A percentile compares a stretch with the other conserved stretches of the same genome.
phyloP scores from a whole-genome alignment of 2,113 vertebrate species.

The Lycaon pictus region DNA sequence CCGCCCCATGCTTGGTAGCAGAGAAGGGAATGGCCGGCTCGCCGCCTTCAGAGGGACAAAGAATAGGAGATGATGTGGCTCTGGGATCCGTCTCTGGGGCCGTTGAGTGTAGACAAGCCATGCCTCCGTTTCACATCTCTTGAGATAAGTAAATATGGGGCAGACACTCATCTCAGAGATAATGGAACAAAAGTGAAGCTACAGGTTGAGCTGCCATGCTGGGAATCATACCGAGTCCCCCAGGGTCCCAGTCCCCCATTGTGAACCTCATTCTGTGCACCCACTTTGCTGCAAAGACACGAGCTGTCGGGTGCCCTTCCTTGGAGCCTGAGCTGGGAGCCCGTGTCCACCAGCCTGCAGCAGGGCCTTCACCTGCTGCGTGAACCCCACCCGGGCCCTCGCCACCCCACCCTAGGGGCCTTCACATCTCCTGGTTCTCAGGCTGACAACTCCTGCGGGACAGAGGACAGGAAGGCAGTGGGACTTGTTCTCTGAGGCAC shows the following conservation, averaged over 20 bases:
- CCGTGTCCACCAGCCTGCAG: background rate
- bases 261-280: accelerated
- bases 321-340: background rate
- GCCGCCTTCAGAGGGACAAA: background rate
- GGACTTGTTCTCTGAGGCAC: background rate
- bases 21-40: too few species aligned
- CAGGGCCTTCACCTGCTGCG: background rate
- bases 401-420: accelerated
- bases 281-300: background rate
- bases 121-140: background rate
- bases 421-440: background rate
- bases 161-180: background rate
- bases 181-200: accelerated
- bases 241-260: accelerated
- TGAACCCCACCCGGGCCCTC: background rate
- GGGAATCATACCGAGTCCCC: background rate
- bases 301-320: accelerated
- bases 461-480: too few species aligned
- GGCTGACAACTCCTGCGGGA: background rate
- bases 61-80: accelerated
- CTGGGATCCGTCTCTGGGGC: background rate
- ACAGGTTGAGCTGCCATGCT: accelerated
- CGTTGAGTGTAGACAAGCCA: background rate
- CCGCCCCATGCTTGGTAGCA: background rate
- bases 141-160: background rate